These are phyloP conservation scores for Eupithecia insigniata DNA, from an alignment of 2,888 invertebrate genomes.

Conservation along the genomic window DNA sequence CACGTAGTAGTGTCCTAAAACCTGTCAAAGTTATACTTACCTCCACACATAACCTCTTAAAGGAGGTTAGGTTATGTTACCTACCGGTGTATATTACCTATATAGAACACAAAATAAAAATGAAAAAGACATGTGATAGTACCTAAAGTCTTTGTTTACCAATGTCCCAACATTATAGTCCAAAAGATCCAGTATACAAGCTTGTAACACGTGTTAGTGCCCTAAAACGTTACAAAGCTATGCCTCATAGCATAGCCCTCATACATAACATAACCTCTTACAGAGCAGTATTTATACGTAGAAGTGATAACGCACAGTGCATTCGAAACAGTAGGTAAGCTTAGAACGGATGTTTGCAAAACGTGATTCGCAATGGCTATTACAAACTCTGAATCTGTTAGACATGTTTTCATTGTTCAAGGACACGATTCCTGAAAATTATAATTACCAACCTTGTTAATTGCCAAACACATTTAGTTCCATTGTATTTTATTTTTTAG, in stretches of 20 bases:
- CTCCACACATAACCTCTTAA: not conserved
- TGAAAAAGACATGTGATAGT: not conserved
- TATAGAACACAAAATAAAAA: not conserved
- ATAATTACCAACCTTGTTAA: not conserved
- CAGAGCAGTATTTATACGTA: constrained; percentile 3
- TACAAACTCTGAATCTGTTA: not conserved
- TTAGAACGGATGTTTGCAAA: not conserved
- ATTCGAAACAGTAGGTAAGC: constrained; percentile 4
- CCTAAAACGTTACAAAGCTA: constrained; percentile 3
- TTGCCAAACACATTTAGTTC: not conserved
- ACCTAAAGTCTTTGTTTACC: not conserved
- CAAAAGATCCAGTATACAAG: not conserved
- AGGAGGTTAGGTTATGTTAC: not conserved
- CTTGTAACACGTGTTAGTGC: not conserved
- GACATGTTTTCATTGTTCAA: not conserved
- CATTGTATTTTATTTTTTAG: not conserved
- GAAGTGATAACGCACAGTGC: constrained; percentile 5
- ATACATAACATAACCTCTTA: not conserved
- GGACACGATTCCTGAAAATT: not conserved
- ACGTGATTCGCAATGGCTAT: not conserved
- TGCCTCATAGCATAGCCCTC: too few relatives aligned
- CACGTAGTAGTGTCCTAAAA: not conserved
- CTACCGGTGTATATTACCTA: not conserved
- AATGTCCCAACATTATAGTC: not conserved
- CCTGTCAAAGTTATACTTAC: not conserved